Percentiles rank a stretch among this genome's conserved stretches.
Evolutionary conservation across 2,797 vertebrate genomes (phyloP).

Genomic region (Chloroceryle amazona): DNA sequence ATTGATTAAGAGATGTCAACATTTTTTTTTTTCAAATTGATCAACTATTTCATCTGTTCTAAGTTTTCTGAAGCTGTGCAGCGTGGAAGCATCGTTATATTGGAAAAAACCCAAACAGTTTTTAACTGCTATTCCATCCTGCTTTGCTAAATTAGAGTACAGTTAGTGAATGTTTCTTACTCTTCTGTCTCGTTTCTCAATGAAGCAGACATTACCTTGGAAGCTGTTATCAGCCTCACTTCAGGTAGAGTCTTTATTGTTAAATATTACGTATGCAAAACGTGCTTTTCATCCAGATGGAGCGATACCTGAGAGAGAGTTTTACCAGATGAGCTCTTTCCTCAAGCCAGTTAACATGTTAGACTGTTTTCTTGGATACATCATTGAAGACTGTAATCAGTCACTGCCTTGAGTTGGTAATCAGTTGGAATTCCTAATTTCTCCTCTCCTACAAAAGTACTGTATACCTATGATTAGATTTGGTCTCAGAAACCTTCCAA

Average conservation of each 20-base stretch:
- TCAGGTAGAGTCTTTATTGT: neutral
- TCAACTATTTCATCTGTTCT: neutral
- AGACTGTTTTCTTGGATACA: neutral
- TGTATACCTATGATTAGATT: neutral
- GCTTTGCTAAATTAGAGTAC: neutral
- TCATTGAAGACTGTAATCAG: neutral
- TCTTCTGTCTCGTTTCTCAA: neutral
- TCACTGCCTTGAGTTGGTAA: neutral
- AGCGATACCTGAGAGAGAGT: neutral
- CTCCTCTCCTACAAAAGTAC: neutral
- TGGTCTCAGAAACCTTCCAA: neutral
- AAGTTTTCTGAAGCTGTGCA: neutral
- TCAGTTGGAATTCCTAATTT: neutral
- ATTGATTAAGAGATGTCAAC: neutral
- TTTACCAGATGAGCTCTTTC: neutral
- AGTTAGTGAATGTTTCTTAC: neutral
- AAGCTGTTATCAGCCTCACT: neutral
- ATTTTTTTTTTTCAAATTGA: neutral
- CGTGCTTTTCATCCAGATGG: neutral
- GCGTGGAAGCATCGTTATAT: neutral
- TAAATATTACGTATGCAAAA: neutral
- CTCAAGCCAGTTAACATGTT: neutral
- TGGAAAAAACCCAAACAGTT: neutral
- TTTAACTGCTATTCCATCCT: neutral
- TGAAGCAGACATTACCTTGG: neutral